Percentiles rank a stretch among this genome's conserved stretches.
phyloP scores from a whole-genome alignment of 2,888 invertebrate genomes.

The Andricus quercusramuli region DNA sequence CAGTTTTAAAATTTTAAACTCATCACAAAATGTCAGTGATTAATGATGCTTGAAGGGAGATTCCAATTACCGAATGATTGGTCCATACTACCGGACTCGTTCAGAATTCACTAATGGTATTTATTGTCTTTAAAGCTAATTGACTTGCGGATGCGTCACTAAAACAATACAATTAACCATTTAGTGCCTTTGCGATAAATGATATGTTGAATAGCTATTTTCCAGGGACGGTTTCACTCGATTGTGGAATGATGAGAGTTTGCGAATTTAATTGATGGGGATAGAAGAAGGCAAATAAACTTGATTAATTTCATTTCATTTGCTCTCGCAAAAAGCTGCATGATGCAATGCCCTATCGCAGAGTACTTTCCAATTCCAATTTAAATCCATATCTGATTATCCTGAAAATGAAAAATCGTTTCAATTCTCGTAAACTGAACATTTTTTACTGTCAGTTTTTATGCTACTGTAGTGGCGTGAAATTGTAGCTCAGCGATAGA shows the following conservation, averaged over 20 bases:
- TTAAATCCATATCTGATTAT: not conserved
- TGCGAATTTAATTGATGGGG: not conserved
- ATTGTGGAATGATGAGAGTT: not conserved
- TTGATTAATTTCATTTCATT: not conserved
- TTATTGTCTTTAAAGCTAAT: not conserved
- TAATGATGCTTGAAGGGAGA: not conserved
- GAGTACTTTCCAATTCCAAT: not conserved
- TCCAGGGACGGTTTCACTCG: not conserved
- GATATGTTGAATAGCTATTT: not conserved
- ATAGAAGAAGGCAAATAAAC: not conserved
- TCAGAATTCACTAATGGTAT: not conserved
- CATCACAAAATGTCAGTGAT: not conserved
- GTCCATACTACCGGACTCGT: not conserved
- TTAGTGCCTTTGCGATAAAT: not conserved
- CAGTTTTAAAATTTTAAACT: not conserved
- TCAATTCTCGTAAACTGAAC: too few relatives aligned
- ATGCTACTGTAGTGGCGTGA: not conserved
- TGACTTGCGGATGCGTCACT: not conserved
- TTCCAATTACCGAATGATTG: not conserved
- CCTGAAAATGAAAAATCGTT: not conserved
- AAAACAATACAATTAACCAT: not conserved
- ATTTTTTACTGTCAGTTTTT: too few relatives aligned
- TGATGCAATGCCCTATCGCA: not conserved
- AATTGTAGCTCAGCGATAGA: not conserved
- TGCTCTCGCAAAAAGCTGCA: conserved; percentile 27